Percentiles rank a stretch among this genome's conserved stretches.
Conservation (phyloP, 2,888 invertebrate species). For the Habroteleia sp. region DNA sequence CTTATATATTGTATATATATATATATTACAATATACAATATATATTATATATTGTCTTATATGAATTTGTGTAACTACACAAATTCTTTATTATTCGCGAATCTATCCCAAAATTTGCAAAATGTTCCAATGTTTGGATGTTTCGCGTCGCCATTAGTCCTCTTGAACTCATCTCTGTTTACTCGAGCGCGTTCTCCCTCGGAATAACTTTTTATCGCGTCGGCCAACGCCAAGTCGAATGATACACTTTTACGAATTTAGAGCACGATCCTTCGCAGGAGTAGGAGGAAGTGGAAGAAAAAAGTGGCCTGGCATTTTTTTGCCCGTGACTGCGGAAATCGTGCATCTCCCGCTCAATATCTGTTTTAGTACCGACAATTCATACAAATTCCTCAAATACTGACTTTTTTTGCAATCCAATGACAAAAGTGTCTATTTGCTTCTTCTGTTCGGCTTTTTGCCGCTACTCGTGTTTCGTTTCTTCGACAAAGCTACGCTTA, state of each 20-base stretch:
- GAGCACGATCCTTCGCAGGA: constrained; percentile 40
- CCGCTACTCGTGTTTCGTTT: not conserved
- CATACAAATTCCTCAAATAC: constrained; percentile 47
- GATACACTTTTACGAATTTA: constrained; percentile 61
- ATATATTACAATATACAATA: no score
- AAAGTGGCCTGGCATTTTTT: constrained; percentile 37
- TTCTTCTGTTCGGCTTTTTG: constrained; percentile 5
- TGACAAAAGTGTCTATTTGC: constrained; percentile 23
- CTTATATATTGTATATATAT: no score
- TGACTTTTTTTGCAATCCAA: constrained; percentile 3
- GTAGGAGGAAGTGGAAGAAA: constrained; percentile 6
- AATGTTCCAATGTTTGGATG: not conserved
- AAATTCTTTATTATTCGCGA: no score
- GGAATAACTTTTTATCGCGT: constrained; percentile 49
- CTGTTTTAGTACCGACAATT: constrained; percentile 50
- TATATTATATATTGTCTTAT: no score
- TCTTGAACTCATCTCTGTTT: constrained; percentile 34
- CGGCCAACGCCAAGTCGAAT: constrained; percentile 44
- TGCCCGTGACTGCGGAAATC: constrained; percentile 42
- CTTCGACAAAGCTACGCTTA: constrained; percentile 13
- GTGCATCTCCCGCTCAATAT: constrained; percentile 46
- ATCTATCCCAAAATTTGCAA: not conserved
- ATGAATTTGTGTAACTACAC: no score
- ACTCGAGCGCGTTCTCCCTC: constrained; percentile 32
- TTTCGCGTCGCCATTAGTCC: constrained; percentile 8